Evolutionary conservation across 2,888 invertebrate species (phyloP).

Genomic region (Apodemia hepburni): DNA sequence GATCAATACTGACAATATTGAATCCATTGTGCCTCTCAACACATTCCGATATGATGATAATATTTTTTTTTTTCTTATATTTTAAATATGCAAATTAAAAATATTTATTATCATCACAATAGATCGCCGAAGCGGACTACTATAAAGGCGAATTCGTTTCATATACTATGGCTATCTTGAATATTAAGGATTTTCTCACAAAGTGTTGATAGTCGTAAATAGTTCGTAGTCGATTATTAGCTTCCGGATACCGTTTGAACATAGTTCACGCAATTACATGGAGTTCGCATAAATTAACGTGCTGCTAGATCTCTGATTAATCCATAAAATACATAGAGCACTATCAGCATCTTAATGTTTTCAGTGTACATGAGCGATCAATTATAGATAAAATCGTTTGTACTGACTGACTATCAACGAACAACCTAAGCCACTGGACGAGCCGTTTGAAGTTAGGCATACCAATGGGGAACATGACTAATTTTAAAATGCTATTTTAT

Average conservation of each 20-base stretch:
- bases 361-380: neutral
- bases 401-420: neutral
- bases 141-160: neutral
- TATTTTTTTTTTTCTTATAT: neutral
- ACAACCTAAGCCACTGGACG: neutral
- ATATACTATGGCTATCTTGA: conserved; percentile 1
- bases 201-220: conserved; percentile 11
- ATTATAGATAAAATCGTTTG: neutral
- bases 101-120: neutral
- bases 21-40: too few species aligned
- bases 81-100: neutral
- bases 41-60: too few species aligned
- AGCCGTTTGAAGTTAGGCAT: neutral
- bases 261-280: conserved; percentile 15
- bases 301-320: conserved; percentile 7
- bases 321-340: conserved; percentile 9
- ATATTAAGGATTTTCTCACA: conserved; percentile 11
- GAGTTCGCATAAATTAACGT: conserved; percentile 4
- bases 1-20: too few species aligned
- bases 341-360: conserved; percentile 13
- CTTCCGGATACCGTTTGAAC: conserved; percentile 13
- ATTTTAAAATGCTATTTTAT: too few species aligned
- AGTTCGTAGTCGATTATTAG: neutral
- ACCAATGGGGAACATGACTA: neutral
- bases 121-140: neutral